Evolutionary conservation across 2,888 invertebrate species (phyloP).

Genomic region (Eilema griseolum): DNA sequence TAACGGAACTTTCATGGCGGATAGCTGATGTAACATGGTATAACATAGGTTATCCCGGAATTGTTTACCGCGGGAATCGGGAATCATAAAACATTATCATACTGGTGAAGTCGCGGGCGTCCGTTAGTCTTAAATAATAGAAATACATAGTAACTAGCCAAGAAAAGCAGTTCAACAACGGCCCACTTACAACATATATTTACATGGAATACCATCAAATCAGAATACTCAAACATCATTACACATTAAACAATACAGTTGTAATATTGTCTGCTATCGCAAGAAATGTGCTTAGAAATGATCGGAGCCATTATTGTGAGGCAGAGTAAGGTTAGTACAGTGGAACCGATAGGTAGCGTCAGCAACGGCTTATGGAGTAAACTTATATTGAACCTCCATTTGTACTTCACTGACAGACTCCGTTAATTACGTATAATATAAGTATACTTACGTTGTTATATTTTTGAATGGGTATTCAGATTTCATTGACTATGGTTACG

Average conservation of each 20-base stretch:
- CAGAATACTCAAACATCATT: conserved; percentile 49
- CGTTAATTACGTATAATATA: background rate
- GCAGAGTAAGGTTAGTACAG: conserved; percentile 80
- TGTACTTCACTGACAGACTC: background rate
- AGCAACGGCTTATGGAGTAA: conserved; percentile 66
- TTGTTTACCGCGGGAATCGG: too few species aligned
- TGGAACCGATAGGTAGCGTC: conserved; percentile 77
- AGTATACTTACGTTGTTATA: background rate
- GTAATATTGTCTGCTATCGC: conserved; percentile 60
- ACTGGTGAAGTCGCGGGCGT: too few species aligned
- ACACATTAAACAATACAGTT: conserved; percentile 52
- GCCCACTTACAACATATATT: conserved; percentile 27
- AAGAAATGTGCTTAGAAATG: conserved; percentile 77
- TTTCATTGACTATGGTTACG: background rate
- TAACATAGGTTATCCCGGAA: too few species aligned
- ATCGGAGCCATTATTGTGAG: conserved; percentile 82
- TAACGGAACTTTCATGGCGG: too few species aligned
- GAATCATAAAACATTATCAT: too few species aligned
- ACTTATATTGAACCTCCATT: background rate
- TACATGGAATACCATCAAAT: conserved; percentile 44
- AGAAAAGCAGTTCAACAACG: conserved; percentile 12
- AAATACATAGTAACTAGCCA: background rate
- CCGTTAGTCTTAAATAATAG: too few species aligned
- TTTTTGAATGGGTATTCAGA: background rate
- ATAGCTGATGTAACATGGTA: too few species aligned